Evolutionary conservation across 2,888 invertebrate genomes (phyloP), one percentile per base, ranked within the genome.

Genomic region (Athalia circularis): DNA sequence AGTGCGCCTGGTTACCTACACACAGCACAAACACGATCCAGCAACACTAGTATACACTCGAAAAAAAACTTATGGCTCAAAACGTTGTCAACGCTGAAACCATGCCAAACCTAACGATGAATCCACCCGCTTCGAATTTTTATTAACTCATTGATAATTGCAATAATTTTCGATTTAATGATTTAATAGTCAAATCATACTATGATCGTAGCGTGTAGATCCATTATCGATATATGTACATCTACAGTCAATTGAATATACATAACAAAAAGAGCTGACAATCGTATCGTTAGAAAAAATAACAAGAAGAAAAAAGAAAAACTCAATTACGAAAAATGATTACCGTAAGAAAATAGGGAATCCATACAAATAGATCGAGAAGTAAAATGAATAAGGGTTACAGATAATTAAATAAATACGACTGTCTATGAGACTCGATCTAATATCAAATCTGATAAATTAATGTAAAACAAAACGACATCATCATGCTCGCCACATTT

Each of bases 1-100:
- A 88, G 85, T 88, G 88, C 84, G 88, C 85, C 88, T 88, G 88
- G 88, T 88, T 88, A 88, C 88, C 88, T 88, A 88, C 84, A 88
- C 88, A 88, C 85, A 88, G 86, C 87, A 88, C 87, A 88, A 88
- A 88, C 86, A 86, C 86, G 85, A 84, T 88, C 87, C 87, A 89
- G 87, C 87, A 88, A 88, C 85, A 87, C 85, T 47, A 72, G 68
- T 86, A 86, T 84, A 82, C 86, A 81, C 84, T 80, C 48, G 79
- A 81, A 79, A 81, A 75, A 80, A 65, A 65, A 65, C 13, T 52
- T 72, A 13, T 57, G 72, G 59, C 72, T 72, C 59, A 47, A 72
- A 65, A 72, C 57, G 72, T 68, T 45, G 72, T 59, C 0, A 72
- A 72, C 59, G 72, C 59, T 47, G 45, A 72, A 57, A 59, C 47